Percentiles rank a stretch among this genome's conserved stretches.
These are phyloP conservation scores for Cecidostiba fungosa DNA, from an alignment of 2,888 invertebrate genomes.

Conservation along the genomic window DNA sequence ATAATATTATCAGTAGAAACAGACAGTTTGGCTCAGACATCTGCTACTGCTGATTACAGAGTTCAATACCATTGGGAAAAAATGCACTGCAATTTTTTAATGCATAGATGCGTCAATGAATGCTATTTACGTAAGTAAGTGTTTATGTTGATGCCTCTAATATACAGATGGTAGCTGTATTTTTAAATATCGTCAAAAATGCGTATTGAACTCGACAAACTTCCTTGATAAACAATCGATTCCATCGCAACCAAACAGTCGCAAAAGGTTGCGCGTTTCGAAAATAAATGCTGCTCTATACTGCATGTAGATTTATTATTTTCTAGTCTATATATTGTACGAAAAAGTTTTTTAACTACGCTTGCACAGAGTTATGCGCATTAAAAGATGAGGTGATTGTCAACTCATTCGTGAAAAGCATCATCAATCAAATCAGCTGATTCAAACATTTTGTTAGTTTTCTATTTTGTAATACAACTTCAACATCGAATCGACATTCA, in stretches of 20 bases:
- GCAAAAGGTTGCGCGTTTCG: no score
- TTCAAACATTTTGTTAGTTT: background rate
- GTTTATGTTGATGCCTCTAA: background rate
- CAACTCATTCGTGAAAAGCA: no score
- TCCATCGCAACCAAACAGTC: no score
- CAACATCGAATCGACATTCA: no score
- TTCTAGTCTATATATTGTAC: no score
- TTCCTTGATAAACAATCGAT: background rate
- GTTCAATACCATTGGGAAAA: background rate
- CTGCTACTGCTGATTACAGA: background rate
- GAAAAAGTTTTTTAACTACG: no score
- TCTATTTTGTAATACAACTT: no score
- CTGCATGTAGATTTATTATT: no score
- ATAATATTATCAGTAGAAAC: slow-evolving; percentile 39
- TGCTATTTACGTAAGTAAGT: background rate
- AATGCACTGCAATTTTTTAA: background rate
- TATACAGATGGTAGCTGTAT: background rate
- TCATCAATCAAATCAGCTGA: background rate
- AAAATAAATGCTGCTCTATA: no score
- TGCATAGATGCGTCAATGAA: background rate
- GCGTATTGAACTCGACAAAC: background rate
- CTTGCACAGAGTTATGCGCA: no score
- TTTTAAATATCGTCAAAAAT: background rate
- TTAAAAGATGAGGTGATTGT: no score
- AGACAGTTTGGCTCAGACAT: background rate